Conservation (phyloP, 2,113 vertebrate species). For the Scalopus aquaticus region DNA sequence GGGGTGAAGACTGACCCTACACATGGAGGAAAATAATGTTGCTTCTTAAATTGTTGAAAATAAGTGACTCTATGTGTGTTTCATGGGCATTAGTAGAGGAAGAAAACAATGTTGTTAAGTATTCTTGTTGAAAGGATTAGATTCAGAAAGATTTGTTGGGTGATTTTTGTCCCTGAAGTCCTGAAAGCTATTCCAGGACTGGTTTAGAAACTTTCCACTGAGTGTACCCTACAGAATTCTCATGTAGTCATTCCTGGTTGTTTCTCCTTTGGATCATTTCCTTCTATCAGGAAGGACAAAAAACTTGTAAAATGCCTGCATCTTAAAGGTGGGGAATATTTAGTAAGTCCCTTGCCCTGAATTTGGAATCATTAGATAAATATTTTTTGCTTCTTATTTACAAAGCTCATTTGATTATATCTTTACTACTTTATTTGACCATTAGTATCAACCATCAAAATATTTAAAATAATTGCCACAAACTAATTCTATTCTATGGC, state of each 20-base stretch:
- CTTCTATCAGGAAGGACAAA: neutral
- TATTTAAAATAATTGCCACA: neutral
- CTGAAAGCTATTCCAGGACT: neutral
- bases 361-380: neutral
- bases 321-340: neutral
- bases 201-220: neutral
- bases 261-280: neutral
- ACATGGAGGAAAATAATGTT: neutral
- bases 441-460: neutral
- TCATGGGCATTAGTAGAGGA: neutral
- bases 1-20: neutral
- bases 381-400: slow-evolving; percentile 11
- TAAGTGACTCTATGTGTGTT: neutral
- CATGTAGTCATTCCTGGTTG: neutral
- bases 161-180: neutral
- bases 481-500: neutral
- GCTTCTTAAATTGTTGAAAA: neutral
- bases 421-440: neutral
- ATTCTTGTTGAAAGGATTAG: neutral
- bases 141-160: neutral
- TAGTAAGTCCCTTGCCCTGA: neutral
- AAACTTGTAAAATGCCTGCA: neutral
- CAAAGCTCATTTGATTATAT: neutral
- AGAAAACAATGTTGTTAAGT: neutral
- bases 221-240: neutral